Evolutionary conservation across 2,113 vertebrate species (phyloP).

Genomic region (Psilopsiagon aurifrons): DNA sequence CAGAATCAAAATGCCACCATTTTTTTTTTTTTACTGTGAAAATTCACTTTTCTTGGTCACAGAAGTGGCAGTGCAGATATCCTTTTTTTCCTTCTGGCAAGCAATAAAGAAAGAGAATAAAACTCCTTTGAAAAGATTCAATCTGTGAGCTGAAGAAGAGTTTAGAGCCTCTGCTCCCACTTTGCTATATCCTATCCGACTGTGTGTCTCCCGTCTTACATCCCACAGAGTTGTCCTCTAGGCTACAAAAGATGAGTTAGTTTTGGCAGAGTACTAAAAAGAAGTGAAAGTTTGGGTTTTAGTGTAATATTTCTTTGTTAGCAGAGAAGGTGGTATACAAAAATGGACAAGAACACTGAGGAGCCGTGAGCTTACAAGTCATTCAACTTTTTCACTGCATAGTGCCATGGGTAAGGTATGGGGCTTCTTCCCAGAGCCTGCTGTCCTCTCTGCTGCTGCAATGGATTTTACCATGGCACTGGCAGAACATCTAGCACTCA

Average conservation of each 20-base stretch:
- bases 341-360: neutral
- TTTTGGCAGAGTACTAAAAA: neutral
- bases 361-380: neutral
- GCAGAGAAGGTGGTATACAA: neutral
- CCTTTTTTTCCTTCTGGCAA: neutral
- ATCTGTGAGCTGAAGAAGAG: neutral
- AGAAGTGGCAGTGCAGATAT: neutral
- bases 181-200: neutral
- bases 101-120: neutral
- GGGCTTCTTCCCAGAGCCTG: neutral
- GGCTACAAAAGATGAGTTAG: neutral
- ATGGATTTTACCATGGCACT: fast-evolving
- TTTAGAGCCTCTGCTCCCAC: neutral
- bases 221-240: neutral
- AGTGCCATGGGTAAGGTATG: fast-evolving
- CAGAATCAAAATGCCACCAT: fast-evolving
- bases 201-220: neutral
- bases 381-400: neutral
- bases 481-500: neutral
- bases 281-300: neutral
- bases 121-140: neutral
- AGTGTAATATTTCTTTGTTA: neutral
- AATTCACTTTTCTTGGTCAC: neutral
- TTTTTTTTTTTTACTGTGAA: neutral
- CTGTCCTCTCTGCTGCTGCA: neutral